These are phyloP conservation scores for Sesia bembeciformis DNA, from an alignment of 2,888 invertebrate species.

Conservation along the genomic window DNA sequence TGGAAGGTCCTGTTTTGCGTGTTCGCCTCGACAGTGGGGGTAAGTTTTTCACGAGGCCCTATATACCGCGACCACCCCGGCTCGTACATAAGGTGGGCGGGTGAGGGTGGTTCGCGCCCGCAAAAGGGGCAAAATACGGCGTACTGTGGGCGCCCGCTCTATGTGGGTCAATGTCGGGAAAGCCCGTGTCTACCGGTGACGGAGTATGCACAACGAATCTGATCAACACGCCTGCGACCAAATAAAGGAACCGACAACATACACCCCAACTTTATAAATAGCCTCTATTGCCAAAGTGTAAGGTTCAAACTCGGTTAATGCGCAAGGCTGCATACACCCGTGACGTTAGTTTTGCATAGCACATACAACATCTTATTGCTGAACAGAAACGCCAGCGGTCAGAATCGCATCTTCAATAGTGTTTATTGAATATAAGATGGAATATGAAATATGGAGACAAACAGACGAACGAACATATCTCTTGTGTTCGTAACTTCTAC, in stretches of 20 bases:
- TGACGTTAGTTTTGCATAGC: slow-evolving; percentile 1
- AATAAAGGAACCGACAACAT: slow-evolving; percentile 51
- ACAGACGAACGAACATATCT: too few relatives aligned
- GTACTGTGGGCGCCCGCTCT: slow-evolving; percentile 73
- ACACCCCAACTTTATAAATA: slow-evolving; percentile 20
- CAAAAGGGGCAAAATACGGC: slow-evolving; percentile 76
- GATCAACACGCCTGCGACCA: slow-evolving; percentile 68
- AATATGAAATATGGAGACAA: too few relatives aligned
- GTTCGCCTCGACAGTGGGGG: slow-evolving; percentile 65
- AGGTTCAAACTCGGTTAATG: slow-evolving; percentile 25
- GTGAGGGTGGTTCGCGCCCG: slow-evolving; percentile 70
- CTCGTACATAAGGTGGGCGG: slow-evolving; percentile 73
- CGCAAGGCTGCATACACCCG: neutral
- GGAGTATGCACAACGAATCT: slow-evolving; percentile 73
- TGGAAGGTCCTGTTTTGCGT: slow-evolving; percentile 73
- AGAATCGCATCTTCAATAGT: neutral
- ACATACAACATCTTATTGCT: neutral
- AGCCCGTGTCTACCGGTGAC: slow-evolving; percentile 75
- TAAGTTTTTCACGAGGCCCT: slow-evolving; percentile 74
- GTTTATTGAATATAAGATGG: too few relatives aligned
- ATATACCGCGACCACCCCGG: slow-evolving; percentile 73
- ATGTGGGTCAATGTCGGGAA: slow-evolving; percentile 77
- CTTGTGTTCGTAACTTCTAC: too few relatives aligned
- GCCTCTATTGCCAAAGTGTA: slow-evolving; percentile 31
- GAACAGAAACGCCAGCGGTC: neutral